Base-by-base conservation (phyloP, 2,113 vertebrate genomes). In the Podiceps cristatus region DNA sequence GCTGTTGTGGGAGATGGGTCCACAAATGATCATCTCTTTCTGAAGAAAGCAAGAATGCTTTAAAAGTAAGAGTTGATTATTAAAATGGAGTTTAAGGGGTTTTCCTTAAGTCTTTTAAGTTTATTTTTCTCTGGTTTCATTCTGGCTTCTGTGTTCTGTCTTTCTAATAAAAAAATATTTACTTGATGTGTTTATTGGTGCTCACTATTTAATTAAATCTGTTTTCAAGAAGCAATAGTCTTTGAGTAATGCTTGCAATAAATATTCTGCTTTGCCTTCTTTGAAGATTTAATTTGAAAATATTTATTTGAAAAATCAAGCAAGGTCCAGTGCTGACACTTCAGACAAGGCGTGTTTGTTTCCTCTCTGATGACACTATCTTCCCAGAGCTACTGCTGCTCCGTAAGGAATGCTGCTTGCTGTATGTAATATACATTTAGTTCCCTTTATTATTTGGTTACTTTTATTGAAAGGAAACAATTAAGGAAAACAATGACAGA, bases 271-370 rank as follows among this genome's bases (percentile, higher is more conserved):
- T 77, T 77, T 89, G 47, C 19, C 16, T 89, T 84, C 53, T 50
- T 83, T 53, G 59, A 82, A 60, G 63, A 77, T 45, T 58, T 80
- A 80, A 76, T 80, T 95, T 50, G 45, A 94, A 95, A 96, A 92
- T 47, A 80, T 64, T 93, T 2, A 40, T 72, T 90, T 92, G 86
- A 94, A 95, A 94, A 96, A 88, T 84, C 93, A 84, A 62, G 42
- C 29, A 69, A 91, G 31, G 68, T 89, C 72, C 27, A 56, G 33
- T 28, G 33, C 33, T 83, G 83, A 62, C 60, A 77, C 52, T 90
- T 85, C 62, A 69, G 67, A 93, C 78, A 68, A 84, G 91, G 7
- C 2, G 1, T 56, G 49, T 89, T 67, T 53, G 29, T 91, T 90
- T 95, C 64, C 8, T 66, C 20, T 76, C 29, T 74, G 78, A 78